Evolutionary conservation across 37 sponge, comb jelly and placozoan species (phyloP), one percentile per base, ranked within the genome.

Genomic region (Beroe forskalii): DNA sequence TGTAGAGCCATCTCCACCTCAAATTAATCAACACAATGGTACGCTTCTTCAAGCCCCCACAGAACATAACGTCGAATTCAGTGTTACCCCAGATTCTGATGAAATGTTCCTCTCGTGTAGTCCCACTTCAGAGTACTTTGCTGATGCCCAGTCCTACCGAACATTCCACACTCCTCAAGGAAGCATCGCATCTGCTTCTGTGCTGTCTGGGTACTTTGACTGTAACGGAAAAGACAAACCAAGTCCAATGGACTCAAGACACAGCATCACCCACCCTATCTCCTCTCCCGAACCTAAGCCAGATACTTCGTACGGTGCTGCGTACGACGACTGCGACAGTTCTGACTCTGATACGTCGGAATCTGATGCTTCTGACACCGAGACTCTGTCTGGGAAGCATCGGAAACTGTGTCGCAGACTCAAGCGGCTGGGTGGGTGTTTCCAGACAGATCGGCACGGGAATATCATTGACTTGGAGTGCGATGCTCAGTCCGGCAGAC

Each of bases 321-420:
- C 86, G 37, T 80, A 80, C 30, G 86, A 80, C 48, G 86, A 80
- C 44, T 25, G 14, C 14, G 55, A 41, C 28, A 80, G 48, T 25
- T 80, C 86, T 6, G 86, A 80, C 37, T 80, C 86, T n/a, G 86
- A 80, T 12, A 80, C 86, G 1, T 80, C 86, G 4, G 86, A 80
- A 44, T 44, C 55, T 3, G 86, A 80, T 1, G 55, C 40, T 41
- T 80, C 86, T 17, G 86, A 80, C 17, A 38, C 22, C 30, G 86
- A 80, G 55, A 80, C 86, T 25, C 40, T 80, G 40, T 42, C 14
- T 41, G 86, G 86, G n/a, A 80, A 44, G 8, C 35, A 80, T 25
- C 43, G 86, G 40, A 39, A 41, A 33, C 55, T 80, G 86, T 80
- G 86, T 80, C n/a, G 40, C 6, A 80, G 86, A 44, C 55, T 80